phyloP scores from a whole-genome alignment of 1,140 invertebrate species.

The Caenorhabditis brenneri region DNA sequence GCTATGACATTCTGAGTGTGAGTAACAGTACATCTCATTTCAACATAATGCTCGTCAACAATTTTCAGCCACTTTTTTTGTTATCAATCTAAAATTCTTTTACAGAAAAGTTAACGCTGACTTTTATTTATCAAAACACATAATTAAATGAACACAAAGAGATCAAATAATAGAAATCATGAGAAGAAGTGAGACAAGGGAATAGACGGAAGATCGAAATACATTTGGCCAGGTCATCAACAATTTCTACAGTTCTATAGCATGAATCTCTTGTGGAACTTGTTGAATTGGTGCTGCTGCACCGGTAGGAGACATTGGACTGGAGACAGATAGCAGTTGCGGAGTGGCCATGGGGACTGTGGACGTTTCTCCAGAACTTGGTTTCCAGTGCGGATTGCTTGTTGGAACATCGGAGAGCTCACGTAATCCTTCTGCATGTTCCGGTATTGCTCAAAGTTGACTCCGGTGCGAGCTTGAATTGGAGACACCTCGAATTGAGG shows the following conservation, averaged over 20 bases:
- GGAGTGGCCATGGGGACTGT: conserved; percentile 36
- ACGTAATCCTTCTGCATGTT: conserved; percentile 11
- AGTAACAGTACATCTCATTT: no score
- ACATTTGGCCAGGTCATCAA: neutral
- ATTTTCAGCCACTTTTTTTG: no score
- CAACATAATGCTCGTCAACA: no score
- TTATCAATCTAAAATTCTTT: no score
- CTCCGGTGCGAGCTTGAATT: neutral
- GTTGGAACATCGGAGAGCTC: neutral
- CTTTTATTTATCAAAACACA: neutral
- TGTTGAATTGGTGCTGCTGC: conserved; percentile 46
- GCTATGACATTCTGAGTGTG: no score
- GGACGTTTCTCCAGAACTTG: conserved; percentile 15
- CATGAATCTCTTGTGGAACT: conserved; percentile 45
- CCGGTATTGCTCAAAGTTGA: neutral
- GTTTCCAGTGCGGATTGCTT: neutral
- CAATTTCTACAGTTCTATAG: neutral
- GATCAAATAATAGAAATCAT: neutral
- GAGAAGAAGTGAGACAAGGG: neutral
- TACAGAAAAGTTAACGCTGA: neutral
- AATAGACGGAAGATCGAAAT: neutral
- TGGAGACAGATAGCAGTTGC: conserved; percentile 47
- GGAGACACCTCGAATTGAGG: conserved; percentile 11
- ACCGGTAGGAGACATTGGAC: conserved; percentile 48
- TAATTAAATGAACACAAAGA: neutral